phyloP scores from a whole-genome alignment of 1,140 invertebrate species.

The Microvelia longipes region DNA sequence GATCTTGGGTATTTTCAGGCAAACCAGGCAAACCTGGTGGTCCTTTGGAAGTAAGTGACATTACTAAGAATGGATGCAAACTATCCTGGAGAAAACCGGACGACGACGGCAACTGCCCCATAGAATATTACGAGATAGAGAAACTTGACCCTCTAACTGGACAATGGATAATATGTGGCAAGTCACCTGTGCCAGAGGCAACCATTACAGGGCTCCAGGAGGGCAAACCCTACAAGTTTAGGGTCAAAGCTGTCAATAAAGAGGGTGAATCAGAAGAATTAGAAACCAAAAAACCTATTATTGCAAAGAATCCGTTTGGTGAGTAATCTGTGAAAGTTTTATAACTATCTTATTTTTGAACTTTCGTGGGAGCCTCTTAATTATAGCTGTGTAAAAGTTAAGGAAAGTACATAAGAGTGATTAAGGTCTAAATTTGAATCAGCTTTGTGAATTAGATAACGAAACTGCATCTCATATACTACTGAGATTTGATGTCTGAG shows the following conservation, averaged over 20 bases:
- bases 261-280: slow-evolving; percentile 94
- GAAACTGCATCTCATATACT: too few relatives aligned
- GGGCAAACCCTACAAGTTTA: slow-evolving; percentile 96
- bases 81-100: slow-evolving; percentile 86
- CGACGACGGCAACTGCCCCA: slow-evolving; percentile 77
- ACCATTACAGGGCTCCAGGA: slow-evolving; percentile 74
- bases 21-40: slow-evolving; percentile 70
- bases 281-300: slow-evolving; percentile 81
- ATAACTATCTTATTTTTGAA: not conserved
- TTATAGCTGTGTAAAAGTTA: not conserved
- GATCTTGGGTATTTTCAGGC: too few relatives aligned
- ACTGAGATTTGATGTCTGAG: too few relatives aligned
- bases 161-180: slow-evolving; percentile 79
- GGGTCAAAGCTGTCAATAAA: slow-evolving; percentile 95
- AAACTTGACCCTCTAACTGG: slow-evolving; percentile 87
- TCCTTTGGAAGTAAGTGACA: slow-evolving; percentile 72
- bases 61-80: slow-evolving; percentile 87
- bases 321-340: too few relatives aligned
- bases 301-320: slow-evolving; percentile 98
- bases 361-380: not conserved
- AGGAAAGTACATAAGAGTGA: not conserved
- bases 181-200: slow-evolving; percentile 59
- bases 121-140: slow-evolving; percentile 95
- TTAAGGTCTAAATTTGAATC: too few relatives aligned
- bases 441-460: too few relatives aligned